Base-by-base conservation (phyloP, 1,140 invertebrate genomes). In the Daktulosphaira vitifoliae region DNA sequence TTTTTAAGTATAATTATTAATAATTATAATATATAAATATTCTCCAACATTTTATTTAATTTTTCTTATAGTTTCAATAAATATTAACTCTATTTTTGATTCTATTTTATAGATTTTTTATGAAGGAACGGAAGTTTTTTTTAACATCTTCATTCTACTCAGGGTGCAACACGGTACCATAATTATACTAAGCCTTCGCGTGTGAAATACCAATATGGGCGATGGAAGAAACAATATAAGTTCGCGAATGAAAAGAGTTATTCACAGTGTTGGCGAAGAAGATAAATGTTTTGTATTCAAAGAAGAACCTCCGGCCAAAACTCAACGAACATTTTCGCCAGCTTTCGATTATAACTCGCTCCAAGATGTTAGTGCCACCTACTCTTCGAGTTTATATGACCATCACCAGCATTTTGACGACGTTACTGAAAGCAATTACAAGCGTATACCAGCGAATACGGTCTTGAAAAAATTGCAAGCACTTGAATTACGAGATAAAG, bases 221-320 rank as follows among this genome's bases (percentile, higher is more conserved):
- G 42, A 62, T 18, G 42, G 18, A 33, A 46, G 44, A 48, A 13
- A 7, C 13, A 62, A 33, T 48, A 3, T 11, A 5, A 48, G n/a
- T 8, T 22, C 11, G 1, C 42, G 56, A 29, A 7, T 62, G 13
- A 62, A 62, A 15, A 62, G 56, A 48, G n/a, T n/a, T n/a, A n/a
- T n/a, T n/a, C n/a, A n/a, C n/a, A 22, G 9, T 26, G 42, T 8
- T 2, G 23, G 25, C 29, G 25, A 62, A 46, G 56, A 48, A 33
- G 42, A 62, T 11, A 44, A 18, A 29, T 15, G 4, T n/a, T 18
- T 11, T 13, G n/a, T n/a, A n/a, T n/a, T n/a, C n/a, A 48, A 33
- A 33, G 56, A 62, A 0, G 56, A 62, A 62, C 56, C 56, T 7
- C 42, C 56, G 20, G 16, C 29, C 8, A 62, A 62, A 62, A 46